Percentiles rank a stretch among this genome's conserved stretches.
These are phyloP conservation scores for Muricea muricata DNA, from an alignment of 92 coral and sea anemone genomes.

Conservation along the genomic window DNA sequence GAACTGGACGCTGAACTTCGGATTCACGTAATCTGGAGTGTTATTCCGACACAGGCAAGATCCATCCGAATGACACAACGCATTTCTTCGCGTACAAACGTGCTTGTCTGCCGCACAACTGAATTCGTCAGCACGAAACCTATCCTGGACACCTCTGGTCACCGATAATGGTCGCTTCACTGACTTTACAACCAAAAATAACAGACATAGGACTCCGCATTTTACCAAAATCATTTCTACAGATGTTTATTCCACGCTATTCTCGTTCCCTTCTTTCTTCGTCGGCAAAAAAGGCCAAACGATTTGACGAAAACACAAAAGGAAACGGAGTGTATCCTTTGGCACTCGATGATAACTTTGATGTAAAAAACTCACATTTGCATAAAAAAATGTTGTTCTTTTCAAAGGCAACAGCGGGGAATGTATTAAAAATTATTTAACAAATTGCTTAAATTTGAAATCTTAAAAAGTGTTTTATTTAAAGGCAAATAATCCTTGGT, in stretches of 20 bases:
- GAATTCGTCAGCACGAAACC: not conserved
- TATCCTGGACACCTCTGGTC: slow-evolving; percentile 8
- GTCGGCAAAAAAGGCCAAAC: not conserved
- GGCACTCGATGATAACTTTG: not conserved
- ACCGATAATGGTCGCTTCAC: not conserved
- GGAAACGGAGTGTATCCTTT: not conserved
- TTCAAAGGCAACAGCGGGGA: not conserved
- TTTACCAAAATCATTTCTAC: not conserved
- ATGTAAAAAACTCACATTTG: not conserved
- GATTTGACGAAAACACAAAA: not conserved
- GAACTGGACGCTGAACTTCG: not conserved
- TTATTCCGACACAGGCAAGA: slow-evolving; percentile 16
- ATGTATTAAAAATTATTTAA: not conserved
- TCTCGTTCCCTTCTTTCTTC: not conserved
- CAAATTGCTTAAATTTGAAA: not conserved
- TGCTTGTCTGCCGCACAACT: not conserved
- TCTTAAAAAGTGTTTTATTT: not conserved
- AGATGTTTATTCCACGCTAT: no score
- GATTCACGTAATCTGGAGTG: slow-evolving; percentile 28
- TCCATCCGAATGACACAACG: slow-evolving; percentile 11
- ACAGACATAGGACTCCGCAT: not conserved
- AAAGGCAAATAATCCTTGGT: not conserved
- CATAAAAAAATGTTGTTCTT: not conserved
- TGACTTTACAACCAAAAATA: not conserved
- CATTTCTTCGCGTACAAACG: slow-evolving; percentile 5